These are phyloP conservation scores for Fratercula arctica DNA, from an alignment of 2,797 vertebrate species.

Conservation along the genomic window DNA sequence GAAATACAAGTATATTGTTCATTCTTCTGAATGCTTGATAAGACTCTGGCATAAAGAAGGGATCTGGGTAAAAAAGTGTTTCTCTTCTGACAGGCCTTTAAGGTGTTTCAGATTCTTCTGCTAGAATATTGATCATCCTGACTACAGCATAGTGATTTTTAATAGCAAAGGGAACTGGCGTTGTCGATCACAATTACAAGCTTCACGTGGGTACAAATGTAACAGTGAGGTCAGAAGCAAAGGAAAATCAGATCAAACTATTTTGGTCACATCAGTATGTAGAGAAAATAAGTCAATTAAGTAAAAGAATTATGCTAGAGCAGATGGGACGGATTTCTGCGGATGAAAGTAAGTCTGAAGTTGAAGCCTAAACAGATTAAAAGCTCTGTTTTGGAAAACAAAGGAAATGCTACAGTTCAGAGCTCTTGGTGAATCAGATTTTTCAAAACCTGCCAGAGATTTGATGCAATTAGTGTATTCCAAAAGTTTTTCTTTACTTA, in stretches of 20 bases:
- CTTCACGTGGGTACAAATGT: background rate
- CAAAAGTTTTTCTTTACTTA: background rate
- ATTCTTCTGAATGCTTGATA: background rate
- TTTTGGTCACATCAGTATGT: background rate
- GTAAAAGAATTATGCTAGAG: background rate
- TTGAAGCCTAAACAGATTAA: background rate
- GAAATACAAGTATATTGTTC: background rate
- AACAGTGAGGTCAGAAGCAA: background rate
- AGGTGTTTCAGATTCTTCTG: background rate
- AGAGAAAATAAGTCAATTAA: constrained; percentile 8
- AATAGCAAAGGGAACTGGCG: background rate
- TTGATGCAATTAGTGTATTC: background rate
- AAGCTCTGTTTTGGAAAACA: background rate
- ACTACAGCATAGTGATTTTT: background rate
- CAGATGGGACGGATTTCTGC: background rate
- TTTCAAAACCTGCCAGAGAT: background rate
- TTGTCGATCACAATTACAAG: background rate
- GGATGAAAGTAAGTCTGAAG: background rate
- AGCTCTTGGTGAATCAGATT: background rate
- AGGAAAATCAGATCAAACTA: background rate
- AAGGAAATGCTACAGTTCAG: background rate
- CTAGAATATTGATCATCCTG: background rate
- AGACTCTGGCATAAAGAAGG: background rate
- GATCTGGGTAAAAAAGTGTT: accelerated
- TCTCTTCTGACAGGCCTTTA: background rate